These are phyloP conservation scores for Fringilla coelebs DNA, from an alignment of 2,797 vertebrate genomes.

Conservation along the genomic window DNA sequence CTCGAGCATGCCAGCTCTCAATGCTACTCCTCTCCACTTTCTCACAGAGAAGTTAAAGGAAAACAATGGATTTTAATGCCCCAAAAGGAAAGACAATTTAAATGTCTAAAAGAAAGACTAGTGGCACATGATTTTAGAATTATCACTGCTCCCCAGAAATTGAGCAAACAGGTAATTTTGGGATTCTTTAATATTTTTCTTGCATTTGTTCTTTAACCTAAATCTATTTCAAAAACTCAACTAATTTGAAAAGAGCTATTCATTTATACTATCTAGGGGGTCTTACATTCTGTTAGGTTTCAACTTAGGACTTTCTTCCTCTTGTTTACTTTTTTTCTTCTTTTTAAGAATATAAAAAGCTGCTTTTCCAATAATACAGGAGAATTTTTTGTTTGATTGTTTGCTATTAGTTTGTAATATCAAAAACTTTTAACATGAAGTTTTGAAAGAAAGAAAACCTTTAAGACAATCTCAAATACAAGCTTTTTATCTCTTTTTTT, in stretches of 20 bases:
- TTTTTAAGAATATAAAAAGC: not conserved
- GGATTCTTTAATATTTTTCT: not conserved
- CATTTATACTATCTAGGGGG: not conserved
- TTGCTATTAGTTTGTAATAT: not conserved
- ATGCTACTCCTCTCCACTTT: not conserved
- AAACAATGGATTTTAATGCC: not conserved
- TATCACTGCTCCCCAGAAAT: not conserved
- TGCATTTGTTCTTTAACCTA: not conserved
- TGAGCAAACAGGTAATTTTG: not conserved
- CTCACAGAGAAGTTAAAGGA: not conserved
- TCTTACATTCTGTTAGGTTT: not conserved
- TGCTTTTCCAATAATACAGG: not conserved
- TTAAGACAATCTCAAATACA: not conserved
- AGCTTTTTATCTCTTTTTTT: not conserved
- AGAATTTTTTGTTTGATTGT: not conserved
- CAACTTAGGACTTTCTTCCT: not conserved
- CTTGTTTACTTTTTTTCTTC: not conserved
- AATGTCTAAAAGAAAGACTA: not conserved
- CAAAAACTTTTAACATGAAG: not conserved
- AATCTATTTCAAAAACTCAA: not conserved
- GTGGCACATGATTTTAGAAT: not conserved
- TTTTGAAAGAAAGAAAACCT: not conserved
- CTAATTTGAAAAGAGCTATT: not conserved
- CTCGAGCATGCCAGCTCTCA: not conserved
- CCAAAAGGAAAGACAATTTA: not conserved